Conservation (phyloP, 2,797 vertebrate species). For the Phataginus tetradactyla region DNA sequence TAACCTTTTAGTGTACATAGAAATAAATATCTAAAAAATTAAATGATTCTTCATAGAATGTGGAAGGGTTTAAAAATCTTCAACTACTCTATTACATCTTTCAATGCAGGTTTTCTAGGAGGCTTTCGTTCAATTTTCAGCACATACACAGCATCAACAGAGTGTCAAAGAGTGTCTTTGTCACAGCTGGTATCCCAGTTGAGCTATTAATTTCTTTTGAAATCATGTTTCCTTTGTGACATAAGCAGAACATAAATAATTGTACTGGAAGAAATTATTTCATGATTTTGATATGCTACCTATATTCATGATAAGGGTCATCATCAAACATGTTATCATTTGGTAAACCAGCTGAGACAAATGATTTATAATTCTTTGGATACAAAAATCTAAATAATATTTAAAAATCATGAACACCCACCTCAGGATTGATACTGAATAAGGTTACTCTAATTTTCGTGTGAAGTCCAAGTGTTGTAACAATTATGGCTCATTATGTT, state of each 20-base stretch:
- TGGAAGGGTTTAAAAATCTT: slow-evolving; percentile 12
- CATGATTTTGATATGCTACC: slow-evolving; percentile 8
- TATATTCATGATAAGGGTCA: background rate
- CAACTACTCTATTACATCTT: slow-evolving; percentile 7
- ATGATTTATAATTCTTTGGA: slow-evolving; percentile 35
- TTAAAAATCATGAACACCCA: slow-evolving; percentile 55
- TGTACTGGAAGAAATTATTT: slow-evolving; percentile 21
- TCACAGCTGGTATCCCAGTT: background rate
- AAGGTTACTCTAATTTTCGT: slow-evolving; percentile 72
- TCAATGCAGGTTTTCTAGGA: slow-evolving; percentile 43
- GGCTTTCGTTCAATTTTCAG: slow-evolving; percentile 32
- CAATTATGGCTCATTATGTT: slow-evolving; percentile 78
- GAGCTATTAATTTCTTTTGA: slow-evolving; percentile 49
- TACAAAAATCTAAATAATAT: slow-evolving; percentile 39
- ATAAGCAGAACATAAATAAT: slow-evolving; percentile 28
- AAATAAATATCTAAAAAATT: background rate
- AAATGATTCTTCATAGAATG: background rate
- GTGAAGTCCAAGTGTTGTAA: slow-evolving; percentile 75
- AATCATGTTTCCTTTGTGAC: slow-evolving; percentile 16
- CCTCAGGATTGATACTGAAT: slow-evolving; percentile 53
- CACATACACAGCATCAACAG: background rate
- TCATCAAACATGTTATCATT: background rate
- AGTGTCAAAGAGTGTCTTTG: background rate
- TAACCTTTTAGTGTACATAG: background rate
- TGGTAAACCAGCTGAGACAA: background rate